phyloP scores from a whole-genome alignment of 2,888 invertebrate genomes.

The Tetranychus piercei region DNA sequence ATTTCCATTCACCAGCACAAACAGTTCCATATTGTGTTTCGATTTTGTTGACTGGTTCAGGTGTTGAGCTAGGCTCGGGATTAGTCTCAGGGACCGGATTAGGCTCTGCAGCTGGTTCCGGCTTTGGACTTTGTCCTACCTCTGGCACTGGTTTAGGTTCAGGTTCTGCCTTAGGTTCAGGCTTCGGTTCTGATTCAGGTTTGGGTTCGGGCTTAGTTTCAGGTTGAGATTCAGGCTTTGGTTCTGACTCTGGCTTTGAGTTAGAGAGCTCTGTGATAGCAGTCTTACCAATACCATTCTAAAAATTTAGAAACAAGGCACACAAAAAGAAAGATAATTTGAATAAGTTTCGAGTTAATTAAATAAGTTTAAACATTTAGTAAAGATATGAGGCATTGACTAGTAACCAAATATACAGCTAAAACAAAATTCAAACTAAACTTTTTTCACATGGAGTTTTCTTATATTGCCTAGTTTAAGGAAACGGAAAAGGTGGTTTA shows the following conservation, averaged over 20 bases:
- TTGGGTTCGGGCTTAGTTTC: background rate
- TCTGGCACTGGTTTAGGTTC: background rate
- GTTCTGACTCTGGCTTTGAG: background rate
- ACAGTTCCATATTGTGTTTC: conserved; percentile 7
- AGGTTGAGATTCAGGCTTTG: background rate
- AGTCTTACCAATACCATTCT: background rate
- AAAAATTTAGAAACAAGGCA: background rate
- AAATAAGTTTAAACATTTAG: too few species aligned
- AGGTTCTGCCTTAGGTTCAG: background rate
- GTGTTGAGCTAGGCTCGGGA: conserved; percentile 1
- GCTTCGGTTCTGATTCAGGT: background rate
- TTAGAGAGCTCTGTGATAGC: too few species aligned
- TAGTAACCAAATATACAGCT: too few species aligned
- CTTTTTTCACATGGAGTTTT: too few species aligned
- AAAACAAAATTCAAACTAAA: too few species aligned
- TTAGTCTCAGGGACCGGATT: background rate
- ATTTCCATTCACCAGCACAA: conserved; percentile 48
- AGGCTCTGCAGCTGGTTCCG: background rate
- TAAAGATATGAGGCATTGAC: too few species aligned
- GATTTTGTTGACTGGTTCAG: background rate
- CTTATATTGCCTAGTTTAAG: too few species aligned
- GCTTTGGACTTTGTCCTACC: background rate
- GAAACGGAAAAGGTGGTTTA: too few species aligned
- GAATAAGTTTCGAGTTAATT: too few species aligned
- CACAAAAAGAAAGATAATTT: background rate